These are phyloP conservation scores for Trichacis sp. DNA, from an alignment of 2,888 invertebrate genomes.

Conservation along the genomic window DNA sequence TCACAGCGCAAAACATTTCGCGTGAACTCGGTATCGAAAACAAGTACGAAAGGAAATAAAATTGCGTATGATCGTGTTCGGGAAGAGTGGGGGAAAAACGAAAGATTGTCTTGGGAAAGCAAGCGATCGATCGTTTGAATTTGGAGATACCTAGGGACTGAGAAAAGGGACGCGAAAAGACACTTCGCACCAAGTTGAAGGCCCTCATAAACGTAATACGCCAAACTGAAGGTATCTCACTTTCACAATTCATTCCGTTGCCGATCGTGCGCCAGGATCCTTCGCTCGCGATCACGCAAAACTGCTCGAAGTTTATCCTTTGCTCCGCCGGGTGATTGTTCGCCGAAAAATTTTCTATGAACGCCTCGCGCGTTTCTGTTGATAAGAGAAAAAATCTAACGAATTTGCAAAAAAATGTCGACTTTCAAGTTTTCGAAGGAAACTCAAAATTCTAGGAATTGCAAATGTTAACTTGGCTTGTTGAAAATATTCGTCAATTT, in stretches of 20 bases:
- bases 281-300: constrained; percentile 86
- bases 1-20: too few species aligned
- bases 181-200: constrained; percentile 65
- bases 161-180: constrained; percentile 65
- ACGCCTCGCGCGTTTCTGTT: constrained; percentile 57
- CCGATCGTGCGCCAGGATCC: constrained; percentile 71
- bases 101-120: too few species aligned
- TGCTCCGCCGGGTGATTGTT: constrained; percentile 61
- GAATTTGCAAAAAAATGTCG: too few species aligned
- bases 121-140: too few species aligned
- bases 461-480: too few species aligned
- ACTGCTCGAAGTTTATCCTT: constrained; percentile 83
- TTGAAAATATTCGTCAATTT: too few species aligned
- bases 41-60: too few species aligned
- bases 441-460: too few species aligned
- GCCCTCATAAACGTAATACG: constrained; percentile 66
- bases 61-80: too few species aligned
- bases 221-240: constrained; percentile 68
- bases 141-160: constrained; percentile 66
- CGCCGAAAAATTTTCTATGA: constrained; percentile 55
- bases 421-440: too few species aligned
- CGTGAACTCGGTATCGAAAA: too few species aligned
- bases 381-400: constrained; percentile 12
- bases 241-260: constrained; percentile 65
- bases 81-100: too few species aligned